A percentile compares a stretch with the other conserved stretches of the same genome.
Conservation (phyloP, 1,140 invertebrate genomes). For the Musca domestica region DNA sequence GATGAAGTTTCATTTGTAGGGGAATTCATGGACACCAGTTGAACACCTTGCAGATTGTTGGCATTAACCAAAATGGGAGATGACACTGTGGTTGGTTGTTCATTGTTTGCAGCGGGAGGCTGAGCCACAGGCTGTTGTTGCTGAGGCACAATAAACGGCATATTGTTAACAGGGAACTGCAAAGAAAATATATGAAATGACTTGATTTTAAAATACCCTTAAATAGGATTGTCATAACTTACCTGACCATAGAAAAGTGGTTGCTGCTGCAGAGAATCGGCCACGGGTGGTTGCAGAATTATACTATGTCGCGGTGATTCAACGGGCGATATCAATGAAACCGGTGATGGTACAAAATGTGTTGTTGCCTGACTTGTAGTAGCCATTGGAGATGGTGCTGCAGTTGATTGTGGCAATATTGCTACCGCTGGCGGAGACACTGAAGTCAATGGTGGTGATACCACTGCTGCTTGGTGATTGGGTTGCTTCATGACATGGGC, state of each 20-base stretch:
- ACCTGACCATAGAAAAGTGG: constrained; percentile 45
- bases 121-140: not conserved
- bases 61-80: too few species aligned
- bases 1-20: too few species aligned
- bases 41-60: too few species aligned
- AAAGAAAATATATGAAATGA: too few species aligned
- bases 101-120: too few species aligned
- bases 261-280: constrained; percentile 51
- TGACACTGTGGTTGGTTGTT: too few species aligned
- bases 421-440: constrained; percentile 5
- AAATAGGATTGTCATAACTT: not conserved
- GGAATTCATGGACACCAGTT: too few species aligned
- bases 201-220: not conserved
- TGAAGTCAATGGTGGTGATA: not conserved
- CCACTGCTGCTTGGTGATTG: not conserved
- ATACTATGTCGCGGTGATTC: constrained; percentile 55
- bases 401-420: not conserved
- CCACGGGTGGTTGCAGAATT: constrained; percentile 56
- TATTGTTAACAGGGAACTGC: not conserved
- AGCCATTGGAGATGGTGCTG: not conserved
- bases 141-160: not conserved
- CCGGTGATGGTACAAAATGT: not conserved
- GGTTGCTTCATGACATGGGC: constrained; percentile 13
- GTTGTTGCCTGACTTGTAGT: not conserved
- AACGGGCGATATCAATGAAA: constrained; percentile 34